These are phyloP conservation scores for Rhinatrema bivittatum DNA, from an alignment of 2,797 vertebrate genomes.

Conservation along the genomic window DNA sequence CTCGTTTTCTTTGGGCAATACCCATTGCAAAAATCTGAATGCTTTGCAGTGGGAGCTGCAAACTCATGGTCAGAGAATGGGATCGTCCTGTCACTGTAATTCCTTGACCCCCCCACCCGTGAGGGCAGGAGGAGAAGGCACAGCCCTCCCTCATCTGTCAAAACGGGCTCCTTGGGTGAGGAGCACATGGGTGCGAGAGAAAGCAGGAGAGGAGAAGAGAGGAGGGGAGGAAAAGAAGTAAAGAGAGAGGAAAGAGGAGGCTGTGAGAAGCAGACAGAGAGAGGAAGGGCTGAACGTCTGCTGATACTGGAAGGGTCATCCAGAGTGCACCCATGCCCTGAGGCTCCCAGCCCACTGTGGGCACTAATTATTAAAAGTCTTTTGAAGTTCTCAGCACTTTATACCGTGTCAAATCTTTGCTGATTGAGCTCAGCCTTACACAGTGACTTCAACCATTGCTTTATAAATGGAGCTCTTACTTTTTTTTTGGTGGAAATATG, in stretches of 20 bases:
- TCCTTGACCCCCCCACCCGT: no score
- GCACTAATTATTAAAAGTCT: slow-evolving; percentile 10
- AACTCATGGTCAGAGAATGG: no score
- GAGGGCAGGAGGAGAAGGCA: no score
- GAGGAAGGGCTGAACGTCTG: neutral
- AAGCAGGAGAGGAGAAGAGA: neutral
- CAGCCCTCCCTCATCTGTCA: no score
- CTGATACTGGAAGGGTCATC: slow-evolving; percentile 2
- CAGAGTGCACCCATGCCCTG: slow-evolving; percentile 6
- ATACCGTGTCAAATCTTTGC: slow-evolving; percentile 7
- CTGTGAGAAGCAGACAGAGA: neutral
- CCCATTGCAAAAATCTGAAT: no score
- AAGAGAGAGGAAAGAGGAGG: no score
- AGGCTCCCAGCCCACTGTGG: slow-evolving; percentile 1
- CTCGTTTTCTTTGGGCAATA: no score
- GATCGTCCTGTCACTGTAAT: no score
- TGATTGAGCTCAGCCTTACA: slow-evolving; percentile 3
- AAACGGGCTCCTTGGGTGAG: no score
- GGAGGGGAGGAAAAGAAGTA: neutral
- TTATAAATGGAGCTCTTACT: slow-evolving; percentile 3
- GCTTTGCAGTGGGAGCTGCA: neutral
- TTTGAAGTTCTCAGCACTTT: slow-evolving; percentile 7
- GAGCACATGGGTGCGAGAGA: neutral
- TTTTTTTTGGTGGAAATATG: no score
- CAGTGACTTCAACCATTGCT: neutral